Conservation (phyloP, 1,140 invertebrate species). For the Chionoecetes opilio region DNA sequence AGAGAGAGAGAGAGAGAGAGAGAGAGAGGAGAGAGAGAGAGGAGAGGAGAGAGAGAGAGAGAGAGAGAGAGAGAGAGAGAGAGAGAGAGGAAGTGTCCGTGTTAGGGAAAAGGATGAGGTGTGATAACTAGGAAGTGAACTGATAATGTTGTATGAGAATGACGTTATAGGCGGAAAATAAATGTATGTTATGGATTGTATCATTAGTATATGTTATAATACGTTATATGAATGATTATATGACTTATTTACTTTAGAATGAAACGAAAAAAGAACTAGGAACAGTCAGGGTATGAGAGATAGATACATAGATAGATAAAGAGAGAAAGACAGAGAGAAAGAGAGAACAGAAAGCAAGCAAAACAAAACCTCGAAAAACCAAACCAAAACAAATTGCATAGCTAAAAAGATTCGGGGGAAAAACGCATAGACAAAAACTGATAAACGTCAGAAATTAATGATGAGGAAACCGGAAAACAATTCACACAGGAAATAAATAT, state of each 20-base stretch:
- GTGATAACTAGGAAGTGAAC: too few relatives aligned
- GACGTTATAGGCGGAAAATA: too few relatives aligned
- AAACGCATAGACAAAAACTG: not conserved
- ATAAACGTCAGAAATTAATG: not conserved
- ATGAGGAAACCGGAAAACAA: not conserved
- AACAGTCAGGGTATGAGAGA: constrained; percentile 21
- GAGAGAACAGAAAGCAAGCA: not conserved
- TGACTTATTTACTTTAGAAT: too few relatives aligned
- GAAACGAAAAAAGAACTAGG: too few relatives aligned
- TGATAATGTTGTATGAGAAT: too few relatives aligned
- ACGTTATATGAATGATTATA: too few relatives aligned
- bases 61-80: constrained; percentile 39
- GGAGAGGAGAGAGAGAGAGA: constrained; percentile 4
- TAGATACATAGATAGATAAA: constrained; percentile 41
- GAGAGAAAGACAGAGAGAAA: not conserved
- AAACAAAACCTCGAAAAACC: too few relatives aligned
- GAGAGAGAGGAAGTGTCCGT: too few relatives aligned
- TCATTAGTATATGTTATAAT: too few relatives aligned
- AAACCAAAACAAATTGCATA: not conserved
- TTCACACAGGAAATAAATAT: not conserved
- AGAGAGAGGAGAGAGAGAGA: not conserved
- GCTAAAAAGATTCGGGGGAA: constrained; percentile 19
- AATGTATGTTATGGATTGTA: too few relatives aligned
- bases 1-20: constrained; percentile 11
- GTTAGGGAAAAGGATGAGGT: too few relatives aligned